phyloP scores from a whole-genome alignment of 2,888 invertebrate species.

The Epinotia ramella region DNA sequence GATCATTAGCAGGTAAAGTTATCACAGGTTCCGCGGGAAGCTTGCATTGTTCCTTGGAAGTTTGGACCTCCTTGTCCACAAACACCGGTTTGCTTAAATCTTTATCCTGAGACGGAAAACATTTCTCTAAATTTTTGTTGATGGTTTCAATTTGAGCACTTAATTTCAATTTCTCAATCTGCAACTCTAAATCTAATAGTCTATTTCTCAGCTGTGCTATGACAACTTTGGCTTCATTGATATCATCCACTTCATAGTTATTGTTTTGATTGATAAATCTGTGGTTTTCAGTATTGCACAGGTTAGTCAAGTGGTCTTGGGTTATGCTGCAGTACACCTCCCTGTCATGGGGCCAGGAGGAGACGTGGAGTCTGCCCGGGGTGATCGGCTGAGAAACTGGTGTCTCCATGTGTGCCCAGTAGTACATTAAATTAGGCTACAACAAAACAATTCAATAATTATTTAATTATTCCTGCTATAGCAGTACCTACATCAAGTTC shows the following conservation, averaged over 20 bases:
- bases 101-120: slow-evolving; percentile 58
- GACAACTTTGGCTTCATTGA: slow-evolving; percentile 71
- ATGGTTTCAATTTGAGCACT: slow-evolving; percentile 70
- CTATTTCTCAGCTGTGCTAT: slow-evolving; percentile 72
- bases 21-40: slow-evolving; percentile 75
- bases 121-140: slow-evolving; percentile 69
- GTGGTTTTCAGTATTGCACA: slow-evolving; percentile 62
- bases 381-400: slow-evolving; percentile 88
- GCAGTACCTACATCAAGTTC: neutral
- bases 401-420: slow-evolving; percentile 93
- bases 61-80: slow-evolving; percentile 70
- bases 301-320: slow-evolving; percentile 58
- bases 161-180: slow-evolving; percentile 73
- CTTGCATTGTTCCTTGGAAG: slow-evolving; percentile 64
- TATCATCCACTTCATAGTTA: slow-evolving; percentile 74
- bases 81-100: slow-evolving; percentile 62
- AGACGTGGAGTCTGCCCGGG: slow-evolving; percentile 90
- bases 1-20: slow-evolving; percentile 75
- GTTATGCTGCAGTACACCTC: slow-evolving; percentile 58
- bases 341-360: slow-evolving; percentile 89
- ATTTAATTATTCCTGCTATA: neutral
- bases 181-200: slow-evolving; percentile 72
- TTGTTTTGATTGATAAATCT: slow-evolving; percentile 68
- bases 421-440: slow-evolving; percentile 96
- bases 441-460: slow-evolving; percentile 57